Percentiles rank a stretch among this genome's conserved stretches.
These are phyloP conservation scores for Macaria notata DNA, from an alignment of 2,888 invertebrate genomes.

Conservation along the genomic window DNA sequence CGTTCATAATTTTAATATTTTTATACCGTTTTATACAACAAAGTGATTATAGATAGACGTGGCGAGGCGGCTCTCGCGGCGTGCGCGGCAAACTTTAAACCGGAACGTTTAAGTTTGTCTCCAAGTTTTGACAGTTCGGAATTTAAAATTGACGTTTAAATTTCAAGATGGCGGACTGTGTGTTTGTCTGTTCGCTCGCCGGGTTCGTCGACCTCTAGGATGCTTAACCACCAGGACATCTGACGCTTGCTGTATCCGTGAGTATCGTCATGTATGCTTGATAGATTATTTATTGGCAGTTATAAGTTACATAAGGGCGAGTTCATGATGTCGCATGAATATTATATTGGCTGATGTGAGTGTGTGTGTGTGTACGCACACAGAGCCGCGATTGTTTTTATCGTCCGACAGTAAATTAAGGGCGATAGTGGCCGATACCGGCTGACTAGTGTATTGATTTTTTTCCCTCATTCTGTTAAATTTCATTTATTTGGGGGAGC, in stretches of 20 bases:
- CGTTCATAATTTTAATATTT: constrained; percentile 82
- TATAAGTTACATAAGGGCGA: constrained; percentile 55
- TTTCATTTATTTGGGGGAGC: constrained; percentile 81
- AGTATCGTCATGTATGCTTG: constrained; percentile 46
- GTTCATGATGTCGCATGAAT: constrained; percentile 63
- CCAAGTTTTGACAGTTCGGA: constrained; percentile 60
- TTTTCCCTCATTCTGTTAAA: constrained; percentile 82
- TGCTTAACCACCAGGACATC: constrained; percentile 76
- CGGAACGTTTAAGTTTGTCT: constrained; percentile 31
- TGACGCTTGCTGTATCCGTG: constrained; percentile 77
- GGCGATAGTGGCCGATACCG: constrained; percentile 74
- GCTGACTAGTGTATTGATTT: constrained; percentile 76
- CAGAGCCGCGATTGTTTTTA: constrained; percentile 72
- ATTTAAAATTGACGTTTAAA: constrained; percentile 53
- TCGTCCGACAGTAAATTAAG: constrained; percentile 74
- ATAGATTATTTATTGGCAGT: constrained; percentile 52
- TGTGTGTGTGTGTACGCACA: constrained; percentile 42
- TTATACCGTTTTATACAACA: constrained; percentile 81
- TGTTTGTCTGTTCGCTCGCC: constrained; percentile 63
- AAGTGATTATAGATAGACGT: constrained; percentile 79
- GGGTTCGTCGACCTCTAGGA: constrained; percentile 75
- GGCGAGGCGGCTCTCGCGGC: constrained; percentile 47
- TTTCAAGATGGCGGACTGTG: constrained; percentile 72
- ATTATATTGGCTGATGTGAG: constrained; percentile 47
- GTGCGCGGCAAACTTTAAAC: constrained; percentile 34